A percentile compares a stretch with the other conserved stretches of the same genome.
phyloP scores from a whole-genome alignment of 2,113 vertebrate species.

The Lonchura striata region DNA sequence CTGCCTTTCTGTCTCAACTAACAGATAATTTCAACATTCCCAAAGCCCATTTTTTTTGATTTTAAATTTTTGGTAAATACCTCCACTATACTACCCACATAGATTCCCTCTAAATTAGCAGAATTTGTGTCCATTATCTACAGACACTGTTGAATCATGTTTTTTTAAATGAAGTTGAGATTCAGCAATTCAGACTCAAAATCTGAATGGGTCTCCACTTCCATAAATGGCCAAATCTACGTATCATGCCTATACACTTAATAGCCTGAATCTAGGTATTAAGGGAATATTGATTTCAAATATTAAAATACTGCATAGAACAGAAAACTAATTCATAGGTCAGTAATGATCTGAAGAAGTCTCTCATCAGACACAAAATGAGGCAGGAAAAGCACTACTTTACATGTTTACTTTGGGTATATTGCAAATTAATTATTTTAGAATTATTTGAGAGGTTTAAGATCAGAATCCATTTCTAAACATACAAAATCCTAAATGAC shows the following conservation, averaged over 20 bases:
- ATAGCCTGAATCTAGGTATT: background rate
- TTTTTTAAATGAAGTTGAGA: background rate
- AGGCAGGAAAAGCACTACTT: background rate
- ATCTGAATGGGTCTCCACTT: background rate
- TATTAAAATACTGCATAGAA: background rate
- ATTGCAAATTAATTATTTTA: background rate
- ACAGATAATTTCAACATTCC: background rate
- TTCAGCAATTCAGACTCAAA: background rate
- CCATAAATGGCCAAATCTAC: background rate
- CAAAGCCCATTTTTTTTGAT: background rate
- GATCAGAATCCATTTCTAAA: background rate
- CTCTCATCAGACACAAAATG: background rate
- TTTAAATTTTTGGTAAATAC: background rate
- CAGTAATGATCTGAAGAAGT: background rate
- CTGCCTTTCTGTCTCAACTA: background rate
- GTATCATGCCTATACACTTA: background rate
- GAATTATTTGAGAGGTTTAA: background rate
- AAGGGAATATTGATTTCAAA: background rate
- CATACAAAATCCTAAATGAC: background rate
- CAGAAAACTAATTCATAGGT: background rate
- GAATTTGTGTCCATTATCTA: background rate
- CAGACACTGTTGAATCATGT: fast-evolving
- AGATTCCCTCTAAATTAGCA: background rate
- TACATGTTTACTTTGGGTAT: background rate
- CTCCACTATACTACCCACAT: background rate